phyloP scores from a whole-genome alignment of 2,113 vertebrate genomes.

The Crotalus helleri region DNA sequence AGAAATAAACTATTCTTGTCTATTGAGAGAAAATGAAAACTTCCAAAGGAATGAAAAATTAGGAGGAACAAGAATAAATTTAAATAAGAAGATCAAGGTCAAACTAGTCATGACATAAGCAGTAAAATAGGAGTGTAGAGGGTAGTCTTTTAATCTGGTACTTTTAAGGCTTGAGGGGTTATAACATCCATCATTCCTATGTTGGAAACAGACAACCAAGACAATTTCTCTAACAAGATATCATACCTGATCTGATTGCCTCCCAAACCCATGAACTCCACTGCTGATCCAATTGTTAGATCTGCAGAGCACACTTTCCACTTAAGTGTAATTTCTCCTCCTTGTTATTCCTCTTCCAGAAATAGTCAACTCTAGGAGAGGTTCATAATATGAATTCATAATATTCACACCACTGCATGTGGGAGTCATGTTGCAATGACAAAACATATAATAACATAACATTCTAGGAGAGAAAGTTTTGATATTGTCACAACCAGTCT shows the following conservation, averaged over 20 bases:
- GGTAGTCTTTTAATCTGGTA: background rate
- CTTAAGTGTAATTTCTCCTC: background rate
- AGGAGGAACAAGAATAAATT: background rate
- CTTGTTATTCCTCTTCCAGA: background rate
- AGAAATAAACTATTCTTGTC: background rate
- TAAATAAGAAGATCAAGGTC: background rate
- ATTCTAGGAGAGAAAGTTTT: background rate
- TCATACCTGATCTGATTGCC: background rate
- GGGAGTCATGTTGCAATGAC: background rate
- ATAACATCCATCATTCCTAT: background rate
- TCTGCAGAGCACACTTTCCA: background rate
- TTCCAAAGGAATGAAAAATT: background rate
- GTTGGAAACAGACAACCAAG: background rate
- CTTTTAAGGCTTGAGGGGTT: background rate
- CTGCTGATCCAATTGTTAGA: background rate
- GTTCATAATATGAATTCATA: background rate
- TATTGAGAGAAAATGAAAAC: background rate
- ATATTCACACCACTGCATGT: background rate
- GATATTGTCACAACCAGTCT: background rate
- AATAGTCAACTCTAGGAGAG: background rate
- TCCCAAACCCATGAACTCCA: background rate
- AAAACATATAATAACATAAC: background rate
- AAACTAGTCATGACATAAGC: background rate
- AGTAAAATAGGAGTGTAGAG: background rate
- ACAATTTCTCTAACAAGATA: background rate